phyloP scores from a whole-genome alignment of 2,797 vertebrate genomes.

The Hydrocynus forskahlii region DNA sequence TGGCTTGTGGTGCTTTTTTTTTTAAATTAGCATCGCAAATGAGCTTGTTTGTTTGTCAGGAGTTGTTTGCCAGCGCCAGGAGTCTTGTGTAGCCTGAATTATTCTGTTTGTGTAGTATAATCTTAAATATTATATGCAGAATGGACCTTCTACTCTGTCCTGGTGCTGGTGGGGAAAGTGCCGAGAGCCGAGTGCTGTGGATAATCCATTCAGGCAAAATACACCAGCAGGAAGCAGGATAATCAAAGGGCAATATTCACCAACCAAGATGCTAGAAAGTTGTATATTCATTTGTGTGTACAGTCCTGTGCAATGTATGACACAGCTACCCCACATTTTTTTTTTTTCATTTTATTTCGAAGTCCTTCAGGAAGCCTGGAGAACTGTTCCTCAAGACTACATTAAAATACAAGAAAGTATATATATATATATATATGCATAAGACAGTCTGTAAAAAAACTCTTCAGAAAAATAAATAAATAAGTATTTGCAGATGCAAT shows the following conservation, averaged over 20 bases:
- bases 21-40: background rate
- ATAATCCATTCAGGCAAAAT: conserved; percentile 81
- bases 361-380: too few species aligned
- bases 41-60: conserved; percentile 9
- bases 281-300: too few species aligned
- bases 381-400: too few species aligned
- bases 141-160: conserved; percentile 74
- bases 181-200: conserved; percentile 51
- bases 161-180: conserved; percentile 54
- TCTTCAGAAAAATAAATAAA: too few species aligned
- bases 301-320: too few species aligned
- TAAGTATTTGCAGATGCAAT: too few species aligned
- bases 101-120: background rate
- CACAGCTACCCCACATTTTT: too few species aligned
- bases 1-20: background rate
- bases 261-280: conserved; percentile 26
- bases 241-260: conserved; percentile 46
- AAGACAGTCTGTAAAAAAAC: too few species aligned
- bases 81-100: background rate
- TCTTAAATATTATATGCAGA: conserved; percentile 27
- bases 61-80: background rate
- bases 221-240: conserved; percentile 66
- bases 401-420: too few species aligned
- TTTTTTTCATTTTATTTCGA: too few species aligned
- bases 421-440: too few species aligned